phyloP scores from a whole-genome alignment of 1,140 invertebrate genomes.

The Bombus balteatus region DNA sequence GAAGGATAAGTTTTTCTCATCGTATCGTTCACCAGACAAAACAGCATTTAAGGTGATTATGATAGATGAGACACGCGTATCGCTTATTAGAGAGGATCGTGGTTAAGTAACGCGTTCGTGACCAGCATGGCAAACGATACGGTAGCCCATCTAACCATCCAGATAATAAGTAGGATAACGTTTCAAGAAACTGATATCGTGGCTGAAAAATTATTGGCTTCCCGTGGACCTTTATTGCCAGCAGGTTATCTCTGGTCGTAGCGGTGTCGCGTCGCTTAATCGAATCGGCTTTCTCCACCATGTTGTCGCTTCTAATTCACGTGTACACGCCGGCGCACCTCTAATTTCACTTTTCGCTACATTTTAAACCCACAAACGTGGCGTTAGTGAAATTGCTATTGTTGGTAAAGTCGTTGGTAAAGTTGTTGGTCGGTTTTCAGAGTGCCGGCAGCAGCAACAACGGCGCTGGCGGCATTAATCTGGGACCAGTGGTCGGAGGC shows the following conservation, averaged over 20 bases:
- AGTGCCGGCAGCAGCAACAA: conserved; percentile 75
- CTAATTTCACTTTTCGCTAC: too few relatives aligned
- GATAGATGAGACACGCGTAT: not conserved
- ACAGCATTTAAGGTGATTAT: not conserved
- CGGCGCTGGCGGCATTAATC: conserved; percentile 65
- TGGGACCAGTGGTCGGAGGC: conserved; percentile 62
- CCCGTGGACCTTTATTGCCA: conserved; percentile 33
- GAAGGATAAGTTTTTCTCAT: not conserved
- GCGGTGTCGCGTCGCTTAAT: not conserved
- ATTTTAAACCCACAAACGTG: too few relatives aligned
- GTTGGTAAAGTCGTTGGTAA: not conserved
- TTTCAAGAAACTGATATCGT: not conserved
- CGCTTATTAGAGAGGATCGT: not conserved
- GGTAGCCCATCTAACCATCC: not conserved
- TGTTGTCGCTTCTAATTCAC: not conserved
- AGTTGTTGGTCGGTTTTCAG: conserved; percentile 54
- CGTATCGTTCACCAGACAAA: too few relatives aligned
- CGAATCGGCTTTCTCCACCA: not conserved
- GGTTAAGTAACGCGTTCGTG: not conserved
- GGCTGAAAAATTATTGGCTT: conserved; percentile 47
- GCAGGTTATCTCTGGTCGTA: not conserved
- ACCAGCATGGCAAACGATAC: not conserved
- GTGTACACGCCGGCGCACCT: too few relatives aligned
- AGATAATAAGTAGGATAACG: conserved; percentile 6
- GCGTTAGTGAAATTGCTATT: accelerated